These are phyloP conservation scores for Myxocyprinus asiaticus DNA, from an alignment of 2,113 vertebrate genomes.

Conservation along the genomic window DNA sequence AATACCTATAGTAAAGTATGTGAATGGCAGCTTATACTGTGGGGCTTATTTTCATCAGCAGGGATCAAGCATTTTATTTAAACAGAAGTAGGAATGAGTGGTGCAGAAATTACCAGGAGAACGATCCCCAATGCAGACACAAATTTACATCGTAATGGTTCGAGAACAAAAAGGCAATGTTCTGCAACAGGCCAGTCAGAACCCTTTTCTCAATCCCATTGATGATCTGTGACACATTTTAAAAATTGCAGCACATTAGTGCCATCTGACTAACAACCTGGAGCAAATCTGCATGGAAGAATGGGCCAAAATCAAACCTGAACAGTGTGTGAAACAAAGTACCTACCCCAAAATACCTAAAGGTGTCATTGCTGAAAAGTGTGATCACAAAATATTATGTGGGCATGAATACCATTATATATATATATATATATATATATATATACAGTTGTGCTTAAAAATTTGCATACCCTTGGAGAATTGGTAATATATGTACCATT, in stretches of 20 bases:
- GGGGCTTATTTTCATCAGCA: too few species aligned
- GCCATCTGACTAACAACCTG: conserved; percentile 5
- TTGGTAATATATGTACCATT: too few species aligned
- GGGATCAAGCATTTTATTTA: not conserved
- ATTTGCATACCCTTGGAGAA: too few species aligned
- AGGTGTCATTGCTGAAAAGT: too few species aligned
- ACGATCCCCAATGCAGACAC: conserved; percentile 1
- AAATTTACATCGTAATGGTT: conserved; percentile 9
- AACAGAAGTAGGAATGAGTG: not conserved
- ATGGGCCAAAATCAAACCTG: not conserved
- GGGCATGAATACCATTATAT: not conserved
- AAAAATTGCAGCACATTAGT: not conserved
- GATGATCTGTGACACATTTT: conserved; percentile 23
- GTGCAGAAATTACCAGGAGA: conserved; percentile 3
- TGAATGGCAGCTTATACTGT: too few species aligned
- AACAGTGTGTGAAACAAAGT: not conserved
- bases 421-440: too few species aligned
- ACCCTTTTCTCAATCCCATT: conserved; percentile 10
- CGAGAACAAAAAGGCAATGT: conserved; percentile 21
- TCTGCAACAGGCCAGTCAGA: conserved; percentile 13
- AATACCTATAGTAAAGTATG: too few species aligned
- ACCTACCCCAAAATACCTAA: too few species aligned
- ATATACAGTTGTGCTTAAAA: too few species aligned
- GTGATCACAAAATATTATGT: too few species aligned
- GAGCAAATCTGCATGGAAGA: not conserved